Base-by-base conservation (phyloP, 1,140 invertebrate genomes). In the Megalopta genalis region DNA sequence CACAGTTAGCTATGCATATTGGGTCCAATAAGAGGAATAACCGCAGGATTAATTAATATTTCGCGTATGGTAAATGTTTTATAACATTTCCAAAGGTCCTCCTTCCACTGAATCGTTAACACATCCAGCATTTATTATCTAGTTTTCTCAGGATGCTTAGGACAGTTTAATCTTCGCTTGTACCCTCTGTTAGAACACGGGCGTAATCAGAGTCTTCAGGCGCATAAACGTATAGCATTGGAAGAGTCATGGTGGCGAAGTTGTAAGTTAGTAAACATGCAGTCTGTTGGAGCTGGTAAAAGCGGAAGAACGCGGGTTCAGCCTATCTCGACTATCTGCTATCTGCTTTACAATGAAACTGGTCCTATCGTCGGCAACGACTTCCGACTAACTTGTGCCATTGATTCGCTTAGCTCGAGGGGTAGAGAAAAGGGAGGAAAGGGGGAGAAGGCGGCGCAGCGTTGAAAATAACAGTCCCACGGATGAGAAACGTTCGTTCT, bases 381-480 rank as follows among this genome's bases (percentile, higher is more conserved):
- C 1, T 57, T 57, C 7, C n/a, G 54, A n/a, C 7, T 8, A n/a
- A n/a, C n/a, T 21, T n/a, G 54, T n/a, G 21, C 8, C 54, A 21
- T 57, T 57, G n/a, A 57, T 57, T n/a, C 18, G 18, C 8, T 2
- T 21, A 57, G n/a, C 18, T 57, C 21, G 10, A 52, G 23, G 59
- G 49, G 23, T 8, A 57, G 7, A 23, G 2, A 16, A 23, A 5
- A 57, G 32, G n/a, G 7, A 25, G 37, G 39, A 42, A 42, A 32
- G 23, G 27, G 1, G 18, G 12, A 25, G 37, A 60, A 23, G 23
- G 52, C 0, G 5, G 57, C 16, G 23, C 32, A 27, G 18, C 16
- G 37, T 23, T 27, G 32, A 72, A 72, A 72, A 60, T 72, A 72
- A 63, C 60, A 32, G 16, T n/a, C 27, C 18, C 39, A 21, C 66